Evolutionary conservation across 2,888 invertebrate species (phyloP), one percentile per base, ranked within the genome.

Genomic region (Heliothis peltigera): DNA sequence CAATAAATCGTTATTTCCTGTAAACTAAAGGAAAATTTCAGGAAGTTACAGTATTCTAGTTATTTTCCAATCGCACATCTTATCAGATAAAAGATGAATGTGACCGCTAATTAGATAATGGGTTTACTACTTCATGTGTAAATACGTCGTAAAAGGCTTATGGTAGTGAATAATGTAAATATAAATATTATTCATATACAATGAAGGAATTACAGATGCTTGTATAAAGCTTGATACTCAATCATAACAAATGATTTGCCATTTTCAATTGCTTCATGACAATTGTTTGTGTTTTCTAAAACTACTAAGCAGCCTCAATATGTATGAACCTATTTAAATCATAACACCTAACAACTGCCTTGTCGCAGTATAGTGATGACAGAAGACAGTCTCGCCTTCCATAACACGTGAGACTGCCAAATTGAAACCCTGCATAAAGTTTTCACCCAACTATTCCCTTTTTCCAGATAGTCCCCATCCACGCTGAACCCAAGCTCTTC

Each of bases 401-500:
- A 28, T n/a, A n/a, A n/a, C 28, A 28, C 28, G 8, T 28, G 28
- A 28, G 28, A 28, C 10, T 28, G 8, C 28, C 28, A 28, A 28
- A 8, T 28, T 1, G 0, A 28, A 25, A 25, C 6, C 6, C 25
- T 25, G 8, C 28, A 28, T 28, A 10, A 1, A 28, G 10, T 35
- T 35, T 2, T 10, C n/a, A 51, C 3, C 1, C 12, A 7, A 8
- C 1, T 47, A 43, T 49, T 58, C 51, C 7, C 21, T 53, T 22
- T 64, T 87, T 91, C 10, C 90, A 98, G 98, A 97, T 98, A 21
- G 97, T 98, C 0, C 96, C 98, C 0, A 98, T 98, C 15, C 96
- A 96, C 80, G 96, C 98, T 12, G 97, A 98, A 66, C 96, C 97
- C 0, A 95, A 95, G 59, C 95, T 97, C 62, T 98, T 98, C 86